Evolutionary conservation across 2,888 invertebrate genomes (phyloP).

Genomic region (Drosophila yooni): DNA sequence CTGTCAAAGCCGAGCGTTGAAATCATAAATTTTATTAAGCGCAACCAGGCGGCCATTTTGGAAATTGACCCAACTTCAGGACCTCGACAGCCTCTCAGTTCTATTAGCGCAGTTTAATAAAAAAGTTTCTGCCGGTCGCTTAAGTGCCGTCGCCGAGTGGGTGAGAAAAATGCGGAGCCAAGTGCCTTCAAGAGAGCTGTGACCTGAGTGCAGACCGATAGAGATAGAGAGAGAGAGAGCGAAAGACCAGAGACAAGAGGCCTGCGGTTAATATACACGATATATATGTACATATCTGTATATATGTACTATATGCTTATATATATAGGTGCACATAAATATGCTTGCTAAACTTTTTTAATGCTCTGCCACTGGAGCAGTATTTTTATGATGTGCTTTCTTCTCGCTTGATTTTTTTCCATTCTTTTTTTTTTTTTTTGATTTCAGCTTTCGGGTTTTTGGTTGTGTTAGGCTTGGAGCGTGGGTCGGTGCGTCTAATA

Average conservation of each 20-base stretch:
- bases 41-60: slow-evolving; percentile 81
- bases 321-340: slow-evolving; percentile 48
- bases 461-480: slow-evolving; percentile 1
- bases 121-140: slow-evolving; percentile 73
- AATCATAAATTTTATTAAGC: slow-evolving; percentile 83
- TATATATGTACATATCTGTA: slow-evolving; percentile 28
- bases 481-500: slow-evolving; percentile 61
- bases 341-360: slow-evolving; percentile 73
- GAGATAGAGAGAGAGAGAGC: background rate
- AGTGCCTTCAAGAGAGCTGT: background rate
- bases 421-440: slow-evolving; percentile 27
- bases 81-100: slow-evolving; percentile 48
- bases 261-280: slow-evolving; percentile 64
- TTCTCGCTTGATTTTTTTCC: slow-evolving; percentile 19
- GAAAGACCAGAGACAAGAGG: slow-evolving; percentile 11
- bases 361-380: slow-evolving; percentile 53
- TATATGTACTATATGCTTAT: slow-evolving; percentile 26
- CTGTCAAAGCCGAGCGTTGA: slow-evolving; percentile 80
- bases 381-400: slow-evolving; percentile 67
- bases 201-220: background rate
- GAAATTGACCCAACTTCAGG: slow-evolving; percentile 69
- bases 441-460: slow-evolving; percentile 17
- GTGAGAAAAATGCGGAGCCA: slow-evolving; percentile 1
- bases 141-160: slow-evolving; percentile 59
- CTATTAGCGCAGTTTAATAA: slow-evolving; percentile 80